Base-by-base conservation (phyloP, 2,888 invertebrate genomes). In the Orthonychiurus folsomi region DNA sequence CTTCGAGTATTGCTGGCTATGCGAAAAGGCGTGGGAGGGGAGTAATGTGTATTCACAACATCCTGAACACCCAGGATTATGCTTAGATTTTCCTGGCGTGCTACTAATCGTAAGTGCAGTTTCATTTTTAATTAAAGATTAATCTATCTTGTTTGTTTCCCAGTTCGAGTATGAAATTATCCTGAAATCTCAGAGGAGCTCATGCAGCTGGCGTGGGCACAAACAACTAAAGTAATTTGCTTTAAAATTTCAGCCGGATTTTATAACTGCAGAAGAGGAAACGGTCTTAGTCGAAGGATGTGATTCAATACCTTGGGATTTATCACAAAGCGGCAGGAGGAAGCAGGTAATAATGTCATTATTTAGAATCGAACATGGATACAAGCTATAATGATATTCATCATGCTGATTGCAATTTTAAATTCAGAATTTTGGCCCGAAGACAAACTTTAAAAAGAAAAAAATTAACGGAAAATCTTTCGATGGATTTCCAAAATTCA, bases 381-480 rank as follows among this genome's bases (percentile, higher is more conserved):
- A n/a, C n/a, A n/a, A n/a, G n/a, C n/a, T n/a, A n/a, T n/a, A n/a
- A n/a, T n/a, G n/a, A n/a, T n/a, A n/a, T n/a, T n/a, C n/a, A n/a
- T n/a, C n/a, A n/a, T n/a, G n/a, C n/a, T n/a, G n/a, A n/a, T n/a
- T n/a, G n/a, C n/a, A n/a, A n/a, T n/a, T n/a, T n/a, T n/a, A n/a
- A 25, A 27, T 27, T 9, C 75, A 85, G 84, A 99, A 99, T 78
- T 97, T 86, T 78, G 99, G 99, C 0, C 99, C 99, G 0, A 96
- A 95, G 79, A 93, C 95, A 12, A 99, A 99, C 78, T 99, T 99
- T 77, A 97, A 95, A 76, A 93, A 91, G 77, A 85, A 85, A 73
- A 94, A 91, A 77, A 78, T 95, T 5, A 85, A 83, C 65, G 72
- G 83, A 21, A 90, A 88, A 0, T 77, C 80, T n/a, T 97, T 96